phyloP scores from a whole-genome alignment of 1,140 invertebrate species.

The Holotrichia oblita region DNA sequence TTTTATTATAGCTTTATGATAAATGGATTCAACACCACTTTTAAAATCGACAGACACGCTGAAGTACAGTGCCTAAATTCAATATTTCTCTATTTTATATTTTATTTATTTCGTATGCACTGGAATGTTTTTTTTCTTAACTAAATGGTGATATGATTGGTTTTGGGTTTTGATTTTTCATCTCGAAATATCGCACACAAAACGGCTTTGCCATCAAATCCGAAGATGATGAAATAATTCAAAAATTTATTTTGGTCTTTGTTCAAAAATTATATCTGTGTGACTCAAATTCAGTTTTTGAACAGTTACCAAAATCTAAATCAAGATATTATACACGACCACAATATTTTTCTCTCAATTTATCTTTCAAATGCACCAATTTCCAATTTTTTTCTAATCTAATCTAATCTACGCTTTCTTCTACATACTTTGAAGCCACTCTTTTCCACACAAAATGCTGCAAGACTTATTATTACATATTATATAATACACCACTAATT shows the following conservation, averaged over 20 bases:
- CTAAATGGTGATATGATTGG: neutral
- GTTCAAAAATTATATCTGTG: neutral
- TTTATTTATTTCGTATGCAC: neutral
- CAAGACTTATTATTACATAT: neutral
- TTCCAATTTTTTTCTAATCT: too few species aligned
- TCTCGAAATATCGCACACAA: neutral
- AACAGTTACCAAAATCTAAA: neutral
- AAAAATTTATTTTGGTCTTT: neutral
- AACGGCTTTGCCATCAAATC: slow-evolving; percentile 4
- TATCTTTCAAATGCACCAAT: neutral
- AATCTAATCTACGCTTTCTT: slow-evolving; percentile 2
- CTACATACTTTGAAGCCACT: slow-evolving; percentile 11
- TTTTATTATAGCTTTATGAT: neutral
- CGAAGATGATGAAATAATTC: neutral
- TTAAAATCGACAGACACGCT: neutral
- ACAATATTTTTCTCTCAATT: neutral
- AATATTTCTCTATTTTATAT: neutral
- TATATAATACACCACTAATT: too few species aligned
- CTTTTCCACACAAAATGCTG: neutral
- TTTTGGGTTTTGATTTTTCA: neutral
- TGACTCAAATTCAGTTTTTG: neutral
- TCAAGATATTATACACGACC: neutral
- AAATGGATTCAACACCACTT: neutral
- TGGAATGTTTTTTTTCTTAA: too few species aligned
- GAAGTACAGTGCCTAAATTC: neutral